These are phyloP conservation scores for Harpagoxenus sublaevis DNA, from an alignment of 2,888 invertebrate genomes.

Conservation along the genomic window DNA sequence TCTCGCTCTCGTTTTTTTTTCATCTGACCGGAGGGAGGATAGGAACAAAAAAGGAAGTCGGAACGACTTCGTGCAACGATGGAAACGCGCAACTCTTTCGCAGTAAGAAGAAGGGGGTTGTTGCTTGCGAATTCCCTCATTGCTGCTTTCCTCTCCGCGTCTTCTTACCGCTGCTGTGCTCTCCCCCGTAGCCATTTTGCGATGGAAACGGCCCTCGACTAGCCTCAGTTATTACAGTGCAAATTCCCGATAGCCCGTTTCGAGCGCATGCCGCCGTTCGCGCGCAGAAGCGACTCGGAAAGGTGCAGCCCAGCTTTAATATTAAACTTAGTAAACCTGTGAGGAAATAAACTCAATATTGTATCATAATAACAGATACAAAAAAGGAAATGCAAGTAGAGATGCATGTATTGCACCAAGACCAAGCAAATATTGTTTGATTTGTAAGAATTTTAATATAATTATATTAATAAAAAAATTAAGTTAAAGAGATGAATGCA, in stretches of 20 bases:
- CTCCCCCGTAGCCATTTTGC: constrained; percentile 65
- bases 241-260: constrained; percentile 66
- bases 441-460: neutral
- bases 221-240: constrained; percentile 69
- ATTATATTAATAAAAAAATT: neutral
- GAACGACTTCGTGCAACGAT: constrained; percentile 60
- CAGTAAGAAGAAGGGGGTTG: constrained; percentile 55
- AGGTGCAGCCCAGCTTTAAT: neutral
- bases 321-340: neutral
- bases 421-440: neutral
- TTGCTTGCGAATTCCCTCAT: constrained; percentile 54
- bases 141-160: constrained; percentile 9
- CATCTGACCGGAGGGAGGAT: constrained; percentile 52
- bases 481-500: neutral
- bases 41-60: constrained; percentile 44
- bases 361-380: neutral
- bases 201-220: constrained; percentile 70
- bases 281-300: constrained; percentile 63
- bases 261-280: constrained; percentile 47
- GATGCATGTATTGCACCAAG: neutral
- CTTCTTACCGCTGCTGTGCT: constrained; percentile 49
- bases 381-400: neutral
- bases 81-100: constrained; percentile 69
- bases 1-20: constrained; percentile 59
- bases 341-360: neutral